Evolutionary conservation across 2,888 invertebrate species (phyloP).

Genomic region (Nesidiocoris tenuis): DNA sequence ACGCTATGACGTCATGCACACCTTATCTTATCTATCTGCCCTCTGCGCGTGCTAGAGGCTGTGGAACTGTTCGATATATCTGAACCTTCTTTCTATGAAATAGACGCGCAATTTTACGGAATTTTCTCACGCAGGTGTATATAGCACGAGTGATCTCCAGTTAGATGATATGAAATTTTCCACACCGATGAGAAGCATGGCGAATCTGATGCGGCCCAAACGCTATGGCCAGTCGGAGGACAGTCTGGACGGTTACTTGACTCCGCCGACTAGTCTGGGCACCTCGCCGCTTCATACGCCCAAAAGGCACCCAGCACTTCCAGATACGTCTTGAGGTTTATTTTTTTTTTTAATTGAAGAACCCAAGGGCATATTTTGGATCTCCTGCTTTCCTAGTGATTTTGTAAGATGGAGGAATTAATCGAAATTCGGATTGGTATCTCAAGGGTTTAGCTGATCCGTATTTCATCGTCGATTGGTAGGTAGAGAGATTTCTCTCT

Average conservation of each 20-base stretch:
- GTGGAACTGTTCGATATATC: no score
- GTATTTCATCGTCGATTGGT: no score
- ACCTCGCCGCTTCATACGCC: constrained; percentile 32
- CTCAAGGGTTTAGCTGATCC: no score
- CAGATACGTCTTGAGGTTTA: neutral
- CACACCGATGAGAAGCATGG: constrained; percentile 46
- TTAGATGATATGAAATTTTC: constrained; percentile 46
- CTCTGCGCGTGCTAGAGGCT: no score
- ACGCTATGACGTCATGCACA: no score
- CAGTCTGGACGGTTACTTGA: constrained; percentile 49
- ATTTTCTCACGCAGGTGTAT: constrained; percentile 25
- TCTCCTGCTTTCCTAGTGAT: neutral
- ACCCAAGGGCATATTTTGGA: neutral
- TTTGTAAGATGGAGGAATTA: neutral
- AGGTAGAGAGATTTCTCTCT: no score
- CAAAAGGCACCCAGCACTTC: neutral
- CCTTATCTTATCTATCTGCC: no score
- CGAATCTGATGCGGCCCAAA: constrained; percentile 27
- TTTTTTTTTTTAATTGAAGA: neutral
- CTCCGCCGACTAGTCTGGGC: constrained; percentile 47
- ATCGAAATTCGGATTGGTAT: neutral
- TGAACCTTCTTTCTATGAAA: no score
- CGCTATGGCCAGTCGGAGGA: constrained; percentile 48
- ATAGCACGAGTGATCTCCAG: constrained; percentile 43
- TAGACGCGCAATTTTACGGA: neutral